These are phyloP conservation scores for Epinotia demarniana DNA, from an alignment of 2,888 invertebrate species.

Conservation along the genomic window DNA sequence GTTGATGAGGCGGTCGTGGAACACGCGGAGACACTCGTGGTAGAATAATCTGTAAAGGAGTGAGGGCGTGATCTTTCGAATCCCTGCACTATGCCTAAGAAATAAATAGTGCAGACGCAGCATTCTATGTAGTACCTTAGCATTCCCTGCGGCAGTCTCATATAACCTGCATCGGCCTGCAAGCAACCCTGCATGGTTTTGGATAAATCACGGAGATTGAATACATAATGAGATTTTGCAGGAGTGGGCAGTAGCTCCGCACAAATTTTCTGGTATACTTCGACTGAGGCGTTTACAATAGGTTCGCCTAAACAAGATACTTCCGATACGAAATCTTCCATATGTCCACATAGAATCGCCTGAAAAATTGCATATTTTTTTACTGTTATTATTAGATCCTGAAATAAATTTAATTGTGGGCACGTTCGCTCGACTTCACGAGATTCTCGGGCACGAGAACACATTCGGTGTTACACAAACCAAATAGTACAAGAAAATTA, in stretches of 20 bases:
- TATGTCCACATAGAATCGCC: slow-evolving; percentile 90
- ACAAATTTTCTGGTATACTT: slow-evolving; percentile 92
- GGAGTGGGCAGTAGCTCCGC: slow-evolving; percentile 94
- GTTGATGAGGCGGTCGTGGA: slow-evolving; percentile 95
- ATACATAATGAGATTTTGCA: slow-evolving; percentile 96
- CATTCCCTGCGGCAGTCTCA: slow-evolving; percentile 88
- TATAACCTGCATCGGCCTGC: slow-evolving; percentile 90
- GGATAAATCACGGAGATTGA: slow-evolving; percentile 95
- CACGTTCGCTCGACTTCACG: not conserved
- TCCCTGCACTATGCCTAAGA: not conserved
- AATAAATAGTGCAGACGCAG: not conserved
- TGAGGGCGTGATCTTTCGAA: not conserved
- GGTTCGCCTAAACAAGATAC: slow-evolving; percentile 87
- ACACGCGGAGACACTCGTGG: slow-evolving; percentile 96
- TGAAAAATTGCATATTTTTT: slow-evolving; percentile 56
- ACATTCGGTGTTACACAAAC: too few species aligned
- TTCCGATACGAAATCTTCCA: slow-evolving; percentile 89
- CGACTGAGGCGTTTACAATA: slow-evolving; percentile 93
- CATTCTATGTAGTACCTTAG: slow-evolving; percentile 77
- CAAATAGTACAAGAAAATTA: too few species aligned
- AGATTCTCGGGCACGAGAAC: too few species aligned
- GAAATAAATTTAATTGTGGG: too few species aligned
- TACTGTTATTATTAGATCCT: not conserved
- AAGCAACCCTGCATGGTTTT: slow-evolving; percentile 96
- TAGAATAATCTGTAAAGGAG: slow-evolving; percentile 89